A percentile compares a stretch with the other conserved stretches of the same genome.
phyloP scores from a whole-genome alignment of 2,113 vertebrate genomes.

The Megalops atlanticus region DNA sequence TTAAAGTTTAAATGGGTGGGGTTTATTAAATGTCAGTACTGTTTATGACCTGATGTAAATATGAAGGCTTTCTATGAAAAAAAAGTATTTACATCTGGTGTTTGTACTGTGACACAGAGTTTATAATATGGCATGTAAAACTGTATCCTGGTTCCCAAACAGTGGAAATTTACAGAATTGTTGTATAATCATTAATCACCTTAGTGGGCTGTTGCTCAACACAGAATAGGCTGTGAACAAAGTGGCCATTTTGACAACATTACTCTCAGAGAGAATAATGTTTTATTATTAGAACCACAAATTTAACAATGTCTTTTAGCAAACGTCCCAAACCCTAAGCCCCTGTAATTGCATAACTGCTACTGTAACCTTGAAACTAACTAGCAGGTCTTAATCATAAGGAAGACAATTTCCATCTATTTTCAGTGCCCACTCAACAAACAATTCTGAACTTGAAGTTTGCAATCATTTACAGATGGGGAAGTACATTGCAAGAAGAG shows the following conservation, averaged over 20 bases:
- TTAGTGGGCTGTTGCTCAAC: slow-evolving; percentile 49
- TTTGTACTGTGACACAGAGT: not conserved
- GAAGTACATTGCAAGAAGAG: not conserved
- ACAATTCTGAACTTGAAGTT: not conserved
- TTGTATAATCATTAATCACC: slow-evolving; percentile 68
- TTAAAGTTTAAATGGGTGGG: not conserved
- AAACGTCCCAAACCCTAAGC: not conserved
- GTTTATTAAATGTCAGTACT: not conserved
- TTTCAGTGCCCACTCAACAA: not conserved
- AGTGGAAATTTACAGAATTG: slow-evolving; percentile 45
- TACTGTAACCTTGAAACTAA: not conserved
- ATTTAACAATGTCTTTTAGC: not conserved
- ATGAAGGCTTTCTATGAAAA: not conserved
- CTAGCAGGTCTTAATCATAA: not conserved
- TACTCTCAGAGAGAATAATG: not conserved
- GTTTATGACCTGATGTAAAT: not conserved
- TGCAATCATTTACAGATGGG: not conserved
- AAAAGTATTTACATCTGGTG: not conserved
- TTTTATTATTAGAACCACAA: slow-evolving; percentile 12
- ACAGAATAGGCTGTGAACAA: slow-evolving; percentile 43
- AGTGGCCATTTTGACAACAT: slow-evolving; percentile 30
- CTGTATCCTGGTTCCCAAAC: not conserved
- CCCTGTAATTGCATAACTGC: not conserved
- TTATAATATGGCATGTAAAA: not conserved
- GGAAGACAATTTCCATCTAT: not conserved